phyloP scores from a whole-genome alignment of 2,113 vertebrate species.

The Phylloscopus trochilus region DNA sequence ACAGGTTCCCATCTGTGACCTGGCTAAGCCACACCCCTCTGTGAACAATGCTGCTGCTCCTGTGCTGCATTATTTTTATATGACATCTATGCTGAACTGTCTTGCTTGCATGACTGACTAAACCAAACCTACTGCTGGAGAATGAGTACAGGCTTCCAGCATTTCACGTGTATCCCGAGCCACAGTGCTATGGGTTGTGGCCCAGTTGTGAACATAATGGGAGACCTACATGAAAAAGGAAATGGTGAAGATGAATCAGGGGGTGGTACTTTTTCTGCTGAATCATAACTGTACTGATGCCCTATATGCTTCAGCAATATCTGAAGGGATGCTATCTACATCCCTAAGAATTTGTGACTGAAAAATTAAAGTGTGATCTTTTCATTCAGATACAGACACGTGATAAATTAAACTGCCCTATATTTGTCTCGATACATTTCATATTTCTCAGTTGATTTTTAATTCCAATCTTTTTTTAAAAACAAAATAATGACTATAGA shows the following conservation, averaged over 20 bases:
- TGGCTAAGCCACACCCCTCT: background rate
- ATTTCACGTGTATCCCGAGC: background rate
- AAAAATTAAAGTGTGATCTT: background rate
- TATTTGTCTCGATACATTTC: background rate
- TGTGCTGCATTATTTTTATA: background rate
- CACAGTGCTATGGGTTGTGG: background rate
- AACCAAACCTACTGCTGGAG: background rate
- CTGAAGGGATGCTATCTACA: background rate
- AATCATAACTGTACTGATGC: background rate
- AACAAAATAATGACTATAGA: background rate
- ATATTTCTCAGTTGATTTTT: background rate
- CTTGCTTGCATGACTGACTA: background rate
- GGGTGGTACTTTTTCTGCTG: constrained; percentile 14
- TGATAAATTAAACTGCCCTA: background rate
- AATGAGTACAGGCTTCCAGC: background rate
- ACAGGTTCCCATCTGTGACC: background rate
- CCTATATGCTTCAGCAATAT: background rate
- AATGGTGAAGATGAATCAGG: background rate
- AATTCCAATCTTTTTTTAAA: background rate
- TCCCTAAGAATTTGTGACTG: background rate
- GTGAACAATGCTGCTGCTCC: constrained; percentile 28
- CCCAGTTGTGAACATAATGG: background rate
- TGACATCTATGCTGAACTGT: background rate
- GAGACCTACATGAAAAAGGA: background rate
- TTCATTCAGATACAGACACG: background rate